phyloP scores from a whole-genome alignment of 2,113 vertebrate species.

The Xiphophorus couchianus region DNA sequence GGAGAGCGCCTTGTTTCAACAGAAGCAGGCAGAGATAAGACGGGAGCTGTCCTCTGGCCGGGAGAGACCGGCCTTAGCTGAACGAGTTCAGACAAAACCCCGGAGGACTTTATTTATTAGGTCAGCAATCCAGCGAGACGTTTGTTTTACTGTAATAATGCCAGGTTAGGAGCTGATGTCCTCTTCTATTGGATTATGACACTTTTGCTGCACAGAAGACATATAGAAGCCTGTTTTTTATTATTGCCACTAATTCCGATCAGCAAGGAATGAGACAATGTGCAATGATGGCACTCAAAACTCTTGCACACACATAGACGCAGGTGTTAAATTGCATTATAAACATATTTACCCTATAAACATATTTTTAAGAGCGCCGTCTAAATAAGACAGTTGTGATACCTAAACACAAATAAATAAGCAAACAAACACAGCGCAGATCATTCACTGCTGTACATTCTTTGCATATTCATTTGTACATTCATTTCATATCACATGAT shows the following conservation, averaged over 20 bases:
- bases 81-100: background rate
- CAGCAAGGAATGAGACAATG: background rate
- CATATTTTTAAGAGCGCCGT: background rate
- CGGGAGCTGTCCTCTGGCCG: background rate
- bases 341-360: background rate
- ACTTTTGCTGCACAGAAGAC: slow-evolving; percentile 10
- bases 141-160: background rate
- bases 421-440: too few species aligned
- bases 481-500: too few species aligned
- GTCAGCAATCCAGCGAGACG: background rate
- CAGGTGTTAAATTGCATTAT: background rate
- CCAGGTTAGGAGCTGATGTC: background rate
- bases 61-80: background rate
- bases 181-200: background rate
- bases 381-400: background rate
- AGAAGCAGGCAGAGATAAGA: slow-evolving; percentile 14
- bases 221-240: background rate
- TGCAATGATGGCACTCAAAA: background rate
- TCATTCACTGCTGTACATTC: too few species aligned
- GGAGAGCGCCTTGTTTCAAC: slow-evolving; percentile 28
- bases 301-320: background rate
- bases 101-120: background rate
- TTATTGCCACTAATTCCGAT: background rate
- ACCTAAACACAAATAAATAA: too few species aligned
- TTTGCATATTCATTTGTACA: too few species aligned